Percentiles rank a stretch among this genome's conserved stretches.
These are phyloP conservation scores for Elysia crispata DNA, from an alignment of 2,888 invertebrate genomes.

Conservation along the genomic window DNA sequence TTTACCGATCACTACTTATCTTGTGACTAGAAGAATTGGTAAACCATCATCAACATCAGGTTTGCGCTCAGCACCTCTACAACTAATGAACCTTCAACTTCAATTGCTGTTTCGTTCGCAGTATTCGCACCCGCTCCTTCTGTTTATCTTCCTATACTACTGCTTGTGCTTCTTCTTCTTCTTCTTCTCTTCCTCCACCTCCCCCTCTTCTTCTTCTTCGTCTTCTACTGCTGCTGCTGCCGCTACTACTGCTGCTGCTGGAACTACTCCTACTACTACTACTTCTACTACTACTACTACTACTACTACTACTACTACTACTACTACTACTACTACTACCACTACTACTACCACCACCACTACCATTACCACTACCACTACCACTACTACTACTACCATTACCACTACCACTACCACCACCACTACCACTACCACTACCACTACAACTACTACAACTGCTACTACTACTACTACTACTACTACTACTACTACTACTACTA, in stretches of 20 bases:
- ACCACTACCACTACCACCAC: neutral
- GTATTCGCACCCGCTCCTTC: too few relatives aligned
- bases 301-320: too few relatives aligned
- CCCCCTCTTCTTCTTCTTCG: constrained; percentile 14
- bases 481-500: neutral
- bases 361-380: neutral
- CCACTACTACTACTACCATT: neutral
- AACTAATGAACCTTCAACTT: too few relatives aligned
- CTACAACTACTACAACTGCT: neutral
- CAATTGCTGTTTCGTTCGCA: too few relatives aligned
- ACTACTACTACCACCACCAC: neutral
- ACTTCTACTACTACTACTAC: neutral
- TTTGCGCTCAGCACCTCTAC: too few relatives aligned
- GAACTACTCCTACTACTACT: constrained; percentile 13
- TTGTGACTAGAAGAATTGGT: too few relatives aligned
- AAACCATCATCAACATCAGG: too few relatives aligned
- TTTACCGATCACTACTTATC: too few relatives aligned
- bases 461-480: neutral
- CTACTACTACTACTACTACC: neutral
- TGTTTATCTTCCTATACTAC: too few relatives aligned
- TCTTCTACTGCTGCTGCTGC: constrained; percentile 12
- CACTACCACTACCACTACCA: too few relatives aligned
- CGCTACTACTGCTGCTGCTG: constrained; percentile 7
- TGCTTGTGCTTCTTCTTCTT: too few relatives aligned
- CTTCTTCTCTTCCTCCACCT: neutral